Conservation (phyloP, 2,888 invertebrate species). For the Ichneumoninae sp. region DNA sequence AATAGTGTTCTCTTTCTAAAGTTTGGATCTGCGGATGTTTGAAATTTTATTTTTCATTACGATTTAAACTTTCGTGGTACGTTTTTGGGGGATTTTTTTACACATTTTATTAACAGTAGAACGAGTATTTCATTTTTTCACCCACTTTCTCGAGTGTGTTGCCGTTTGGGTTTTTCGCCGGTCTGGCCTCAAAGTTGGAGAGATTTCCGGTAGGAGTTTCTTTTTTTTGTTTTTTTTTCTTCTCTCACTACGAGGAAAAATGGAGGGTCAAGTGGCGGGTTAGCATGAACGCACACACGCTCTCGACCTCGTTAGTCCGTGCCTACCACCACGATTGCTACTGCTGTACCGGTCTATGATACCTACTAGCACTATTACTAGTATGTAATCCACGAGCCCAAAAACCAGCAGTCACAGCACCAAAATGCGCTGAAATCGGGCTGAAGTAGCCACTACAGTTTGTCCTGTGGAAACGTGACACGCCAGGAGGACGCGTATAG, state of each 20-base stretch:
- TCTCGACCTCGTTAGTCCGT: conserved; percentile 62
- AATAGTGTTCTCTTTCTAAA: neutral
- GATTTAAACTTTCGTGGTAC: neutral
- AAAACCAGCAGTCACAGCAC: conserved; percentile 48
- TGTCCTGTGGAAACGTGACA: conserved; percentile 59
- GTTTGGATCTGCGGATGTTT: neutral
- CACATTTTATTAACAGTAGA: conserved; percentile 7
- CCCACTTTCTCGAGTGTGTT: conserved; percentile 53
- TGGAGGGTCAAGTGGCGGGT: conserved; percentile 65
- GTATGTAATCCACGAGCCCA: conserved; percentile 55
- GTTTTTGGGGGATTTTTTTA: neutral
- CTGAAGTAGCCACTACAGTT: conserved; percentile 59
- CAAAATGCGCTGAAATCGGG: conserved; percentile 50
- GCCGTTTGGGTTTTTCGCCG: neutral
- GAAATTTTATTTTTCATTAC: neutral
- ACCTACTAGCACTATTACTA: conserved; percentile 47
- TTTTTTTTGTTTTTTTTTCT: neutral
- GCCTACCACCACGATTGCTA: conserved; percentile 28
- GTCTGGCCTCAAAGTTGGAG: conserved; percentile 13
- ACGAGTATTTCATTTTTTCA: conserved; percentile 8
- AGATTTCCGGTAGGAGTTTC: conserved; percentile 36
- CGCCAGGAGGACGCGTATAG: conserved; percentile 55
- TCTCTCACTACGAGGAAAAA: conserved; percentile 44
- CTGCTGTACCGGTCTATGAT: conserved; percentile 20
- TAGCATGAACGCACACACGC: conserved; percentile 62